Base-by-base conservation (phyloP, 2,113 vertebrate genomes). In the Oryzias curvinotus region DNA sequence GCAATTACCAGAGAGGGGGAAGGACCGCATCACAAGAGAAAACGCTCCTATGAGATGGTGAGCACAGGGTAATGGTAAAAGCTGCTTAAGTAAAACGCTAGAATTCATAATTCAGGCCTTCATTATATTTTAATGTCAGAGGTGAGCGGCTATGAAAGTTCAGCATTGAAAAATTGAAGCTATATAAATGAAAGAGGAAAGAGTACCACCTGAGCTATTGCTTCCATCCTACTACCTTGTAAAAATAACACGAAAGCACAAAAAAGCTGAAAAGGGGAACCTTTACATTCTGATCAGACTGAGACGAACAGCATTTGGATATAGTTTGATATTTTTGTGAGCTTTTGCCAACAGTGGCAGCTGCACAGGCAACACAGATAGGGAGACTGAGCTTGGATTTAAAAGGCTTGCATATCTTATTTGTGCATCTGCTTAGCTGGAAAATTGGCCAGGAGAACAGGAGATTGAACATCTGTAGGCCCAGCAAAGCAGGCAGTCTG, bases 51-150 rank as follows among this genome's bases (percentile, higher is more conserved):
- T 56, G 73, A 85, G 81, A 85, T 61, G 65, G 68, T 30, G 65
- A 79, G 65, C 12, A 7, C 68, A 50, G 64, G 55, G 47, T 71
- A 80, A 87, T 70, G 78, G 82, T 82, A 85, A 79, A 78, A 88
- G 84, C 81, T 83, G 85, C 77, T 47, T 10, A 80, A 83, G 71
- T 74, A 85, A 84, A 79, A 81, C 75, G 81, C 57, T 80, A 52
- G 75, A 85, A 86, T 83, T 83, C 73, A 82, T 85, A 87, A 86
- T 90, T 84, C 70, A 82, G 77, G 63, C 62, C 57, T 82, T 85
- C 63, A 14, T 67, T 72, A 61, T 62, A 67, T 45, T 65, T 83
- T 80, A 83, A 73, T 64, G 79, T 87, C 83, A 83, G 53, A 68
- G 57, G 63, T 46, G 58, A 82, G 73, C 80, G 70, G 68, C 61